These are phyloP conservation scores for Lepidurus apus DNA, from an alignment of 1,140 invertebrate species.

Conservation along the genomic window DNA sequence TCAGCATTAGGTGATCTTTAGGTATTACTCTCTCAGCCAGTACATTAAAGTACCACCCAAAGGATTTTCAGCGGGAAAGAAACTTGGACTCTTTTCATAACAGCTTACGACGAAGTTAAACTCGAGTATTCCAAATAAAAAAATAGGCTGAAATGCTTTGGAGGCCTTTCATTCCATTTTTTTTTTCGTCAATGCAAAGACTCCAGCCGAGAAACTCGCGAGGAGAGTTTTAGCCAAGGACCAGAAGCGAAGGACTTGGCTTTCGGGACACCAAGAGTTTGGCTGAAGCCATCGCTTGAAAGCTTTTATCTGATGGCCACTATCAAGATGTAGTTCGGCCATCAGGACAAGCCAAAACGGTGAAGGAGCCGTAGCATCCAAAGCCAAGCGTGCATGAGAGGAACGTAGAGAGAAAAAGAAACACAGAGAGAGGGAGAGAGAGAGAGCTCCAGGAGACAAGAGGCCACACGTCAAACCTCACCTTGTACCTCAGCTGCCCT, in stretches of 20 bases:
- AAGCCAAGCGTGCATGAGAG: constrained; percentile 5
- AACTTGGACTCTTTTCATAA: no score
- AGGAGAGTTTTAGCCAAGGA: not conserved
- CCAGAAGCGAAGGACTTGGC: not conserved
- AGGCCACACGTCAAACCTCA: constrained; percentile 7
- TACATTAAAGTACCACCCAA: no score
- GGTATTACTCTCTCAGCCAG: no score
- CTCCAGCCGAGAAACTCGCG: not conserved
- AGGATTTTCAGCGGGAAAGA: no score
- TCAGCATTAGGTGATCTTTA: no score
- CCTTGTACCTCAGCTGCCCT: not conserved
- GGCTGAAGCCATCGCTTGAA: not conserved
- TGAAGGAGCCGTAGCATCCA: not conserved
- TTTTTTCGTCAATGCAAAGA: no score
- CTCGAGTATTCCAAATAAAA: no score
- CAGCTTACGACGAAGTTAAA: no score
- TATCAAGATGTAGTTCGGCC: constrained; percentile 14
- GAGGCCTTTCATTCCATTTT: no score
- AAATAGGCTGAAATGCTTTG: no score
- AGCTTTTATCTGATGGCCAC: constrained; percentile 21
- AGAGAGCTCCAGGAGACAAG: not conserved
- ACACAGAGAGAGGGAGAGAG: not conserved
- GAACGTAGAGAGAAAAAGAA: not conserved
- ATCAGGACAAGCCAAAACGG: not conserved
- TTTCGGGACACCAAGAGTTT: not conserved